Conservation (phyloP, 1,140 invertebrate species). For the Drosophila miranda region DNA sequence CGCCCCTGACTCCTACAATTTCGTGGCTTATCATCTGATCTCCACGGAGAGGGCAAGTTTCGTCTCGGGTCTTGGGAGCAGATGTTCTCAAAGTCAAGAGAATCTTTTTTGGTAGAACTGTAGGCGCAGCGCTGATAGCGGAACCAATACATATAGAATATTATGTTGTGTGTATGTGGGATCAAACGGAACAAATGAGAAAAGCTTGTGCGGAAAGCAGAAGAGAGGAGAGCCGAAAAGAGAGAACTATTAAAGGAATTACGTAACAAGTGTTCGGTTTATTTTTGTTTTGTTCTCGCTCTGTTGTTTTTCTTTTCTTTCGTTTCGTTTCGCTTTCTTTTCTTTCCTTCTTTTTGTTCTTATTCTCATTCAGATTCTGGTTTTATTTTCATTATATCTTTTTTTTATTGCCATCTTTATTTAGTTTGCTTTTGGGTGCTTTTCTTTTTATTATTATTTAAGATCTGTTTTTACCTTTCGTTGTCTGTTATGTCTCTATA, state of each 20-base stretch:
- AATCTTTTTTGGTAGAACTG: constrained; percentile 10
- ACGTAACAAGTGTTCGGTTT: constrained; percentile 62
- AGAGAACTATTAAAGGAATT: constrained; percentile 53
- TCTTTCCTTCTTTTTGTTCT: constrained; percentile 44
- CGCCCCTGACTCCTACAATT: constrained; percentile 14
- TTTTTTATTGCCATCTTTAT: constrained; percentile 34
- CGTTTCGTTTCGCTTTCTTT: constrained; percentile 32
- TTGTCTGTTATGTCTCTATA: constrained; percentile 4
- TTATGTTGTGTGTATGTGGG: constrained; percentile 14
- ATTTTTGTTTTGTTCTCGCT: constrained; percentile 56
- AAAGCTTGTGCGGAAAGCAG: constrained; percentile 15
- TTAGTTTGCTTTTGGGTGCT: constrained; percentile 41
- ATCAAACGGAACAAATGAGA: constrained; percentile 18
- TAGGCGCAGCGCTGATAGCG: constrained; percentile 28
- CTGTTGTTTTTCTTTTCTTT: constrained; percentile 7
- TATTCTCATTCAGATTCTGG: constrained; percentile 25
- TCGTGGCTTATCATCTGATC: constrained; percentile 40
- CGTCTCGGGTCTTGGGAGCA: constrained; percentile 23
- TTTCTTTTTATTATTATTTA: constrained; percentile 55
- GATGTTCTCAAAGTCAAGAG: constrained; percentile 31
- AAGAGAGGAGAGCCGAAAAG: too few relatives aligned
- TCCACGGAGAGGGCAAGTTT: constrained; percentile 22
- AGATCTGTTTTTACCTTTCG: constrained; percentile 36
- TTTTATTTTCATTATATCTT: constrained; percentile 35
- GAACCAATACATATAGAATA: neutral